Conservation (phyloP, 2,797 vertebrate genomes). For the Aulostomus chinensis region DNA sequence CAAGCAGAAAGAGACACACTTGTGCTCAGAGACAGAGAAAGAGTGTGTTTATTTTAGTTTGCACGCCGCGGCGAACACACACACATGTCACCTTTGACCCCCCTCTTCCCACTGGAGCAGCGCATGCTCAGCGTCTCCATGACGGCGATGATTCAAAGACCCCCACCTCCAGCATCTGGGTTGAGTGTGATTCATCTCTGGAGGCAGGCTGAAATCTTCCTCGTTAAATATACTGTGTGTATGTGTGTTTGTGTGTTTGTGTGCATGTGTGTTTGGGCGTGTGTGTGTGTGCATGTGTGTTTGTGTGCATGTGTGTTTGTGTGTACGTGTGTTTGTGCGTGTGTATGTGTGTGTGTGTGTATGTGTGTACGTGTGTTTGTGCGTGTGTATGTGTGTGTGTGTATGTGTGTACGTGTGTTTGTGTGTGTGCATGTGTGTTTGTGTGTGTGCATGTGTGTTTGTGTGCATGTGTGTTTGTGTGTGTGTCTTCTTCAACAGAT, state of each 20-base stretch:
- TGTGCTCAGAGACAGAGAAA: neutral
- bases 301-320: neutral
- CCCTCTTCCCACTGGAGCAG: no score
- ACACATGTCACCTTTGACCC: conserved; percentile 17
- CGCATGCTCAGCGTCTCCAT: no score
- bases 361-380: neutral
- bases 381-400: neutral
- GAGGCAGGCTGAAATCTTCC: conserved; percentile 16
- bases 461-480: neutral
- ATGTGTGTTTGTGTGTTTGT: neutral
- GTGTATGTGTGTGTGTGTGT: neutral
- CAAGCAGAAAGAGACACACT: conserved; percentile 20
- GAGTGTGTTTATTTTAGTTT: conserved; percentile 2
- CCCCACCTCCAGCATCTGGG: conserved; percentile 21
- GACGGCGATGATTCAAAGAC: no score
- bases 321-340: neutral
- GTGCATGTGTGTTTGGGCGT: neutral
- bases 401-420: neutral
- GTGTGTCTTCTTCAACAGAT: no score
- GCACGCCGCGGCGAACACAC: no score
- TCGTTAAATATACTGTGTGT: conserved; percentile 4
- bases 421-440: neutral
- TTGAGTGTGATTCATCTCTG: conserved; percentile 31
- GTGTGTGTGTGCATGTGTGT: neutral
- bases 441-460: neutral